These are phyloP conservation scores for Gorsachius magnificus DNA, from an alignment of 2,797 vertebrate species.

Conservation along the genomic window DNA sequence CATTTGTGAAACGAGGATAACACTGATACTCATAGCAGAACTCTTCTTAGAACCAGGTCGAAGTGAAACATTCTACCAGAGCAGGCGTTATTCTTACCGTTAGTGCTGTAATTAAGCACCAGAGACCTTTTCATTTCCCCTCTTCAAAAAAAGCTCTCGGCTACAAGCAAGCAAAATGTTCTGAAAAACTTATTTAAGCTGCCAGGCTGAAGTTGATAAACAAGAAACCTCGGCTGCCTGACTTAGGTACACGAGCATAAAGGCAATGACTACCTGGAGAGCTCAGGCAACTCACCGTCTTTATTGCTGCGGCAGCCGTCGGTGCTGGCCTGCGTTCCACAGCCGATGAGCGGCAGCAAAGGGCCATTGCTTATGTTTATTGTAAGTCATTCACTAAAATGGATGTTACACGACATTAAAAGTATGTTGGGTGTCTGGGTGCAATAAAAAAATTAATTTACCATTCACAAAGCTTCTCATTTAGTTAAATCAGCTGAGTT, in stretches of 20 bases:
- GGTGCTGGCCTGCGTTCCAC: background rate
- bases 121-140: background rate
- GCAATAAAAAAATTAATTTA: conserved; percentile 60
- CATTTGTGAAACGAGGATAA: accelerated
- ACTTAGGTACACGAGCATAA: background rate
- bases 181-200: background rate
- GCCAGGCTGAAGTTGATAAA: background rate
- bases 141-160: background rate
- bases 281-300: background rate
- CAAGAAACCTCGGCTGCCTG: background rate
- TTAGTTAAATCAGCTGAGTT: conserved; percentile 55
- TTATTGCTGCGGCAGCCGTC: background rate
- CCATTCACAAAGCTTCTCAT: conserved; percentile 31
- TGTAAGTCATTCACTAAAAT: background rate
- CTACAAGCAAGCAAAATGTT: background rate
- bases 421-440: background rate
- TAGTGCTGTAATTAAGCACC: background rate
- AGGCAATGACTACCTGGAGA: background rate
- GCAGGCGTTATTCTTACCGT: background rate
- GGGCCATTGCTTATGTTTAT: background rate
- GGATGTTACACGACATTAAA: background rate
- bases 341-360: background rate
- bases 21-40: background rate
- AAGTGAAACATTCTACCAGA: accelerated
- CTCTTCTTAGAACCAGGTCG: background rate